A percentile compares a stretch with the other conserved stretches of the same genome.
These are phyloP conservation scores for Thereva nobilitata DNA, from an alignment of 2,888 invertebrate genomes.

Conservation along the genomic window DNA sequence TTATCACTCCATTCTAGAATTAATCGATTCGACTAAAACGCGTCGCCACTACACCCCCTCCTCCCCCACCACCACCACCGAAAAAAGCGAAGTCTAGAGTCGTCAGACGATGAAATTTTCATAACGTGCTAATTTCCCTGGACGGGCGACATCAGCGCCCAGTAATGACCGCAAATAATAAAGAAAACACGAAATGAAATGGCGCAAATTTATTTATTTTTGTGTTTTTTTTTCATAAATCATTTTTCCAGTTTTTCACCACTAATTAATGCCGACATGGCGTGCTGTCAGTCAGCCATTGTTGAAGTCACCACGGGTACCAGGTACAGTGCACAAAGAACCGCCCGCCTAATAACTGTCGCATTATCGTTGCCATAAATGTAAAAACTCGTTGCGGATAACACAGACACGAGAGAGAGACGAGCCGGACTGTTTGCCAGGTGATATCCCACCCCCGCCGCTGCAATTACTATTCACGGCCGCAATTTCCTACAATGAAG, in stretches of 20 bases:
- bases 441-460: conserved; percentile 5
- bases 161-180: not conserved
- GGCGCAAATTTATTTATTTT: conserved; percentile 16
- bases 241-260: conserved; percentile 35
- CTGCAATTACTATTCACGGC: conserved; percentile 16
- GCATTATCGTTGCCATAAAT: conserved; percentile 35
- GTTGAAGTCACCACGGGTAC: conserved; percentile 12
- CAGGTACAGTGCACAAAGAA: conserved; percentile 12
- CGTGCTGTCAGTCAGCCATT: conserved; percentile 35
- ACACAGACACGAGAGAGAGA: not conserved
- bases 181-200: conserved; percentile 14
- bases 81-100: conserved; percentile 6
- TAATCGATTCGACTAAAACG: conserved; percentile 30
- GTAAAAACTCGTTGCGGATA: conserved; percentile 15
- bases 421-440: conserved; percentile 3
- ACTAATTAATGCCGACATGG: conserved; percentile 37
- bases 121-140: conserved; percentile 35
- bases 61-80: not conserved
- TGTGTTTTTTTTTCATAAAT: conserved; percentile 29
- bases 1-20: conserved; percentile 26
- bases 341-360: conserved; percentile 35
- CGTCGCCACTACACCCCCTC: not conserved
- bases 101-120: conserved; percentile 30
- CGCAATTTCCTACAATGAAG: conserved; percentile 48
- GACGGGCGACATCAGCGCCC: not conserved